Evolutionary conservation across 2,797 vertebrate genomes (phyloP), one percentile per base, ranked within the genome.

Genomic region (Dipus sagitta): DNA sequence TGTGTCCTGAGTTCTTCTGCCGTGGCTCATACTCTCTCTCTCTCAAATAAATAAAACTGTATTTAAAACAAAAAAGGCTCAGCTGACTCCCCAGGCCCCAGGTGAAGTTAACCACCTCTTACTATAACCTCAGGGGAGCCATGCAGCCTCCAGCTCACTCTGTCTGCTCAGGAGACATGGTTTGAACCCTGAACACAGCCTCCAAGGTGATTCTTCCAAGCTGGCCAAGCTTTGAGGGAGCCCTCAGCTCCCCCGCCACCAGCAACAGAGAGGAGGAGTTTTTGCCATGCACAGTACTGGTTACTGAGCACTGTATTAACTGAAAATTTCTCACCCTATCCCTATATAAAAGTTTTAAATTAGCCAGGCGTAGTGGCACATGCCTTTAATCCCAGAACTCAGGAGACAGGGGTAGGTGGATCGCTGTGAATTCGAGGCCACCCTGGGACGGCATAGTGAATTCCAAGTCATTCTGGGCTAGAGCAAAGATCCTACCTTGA

Each of bases 341-440:
- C 28, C 75, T 91, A 65, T 75, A 32, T n/a, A 74, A 79, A 77
- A 71, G 20, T 78, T 88, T 23, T 34, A 58, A 85, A 77, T 90
- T 90, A 71, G 47, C 47, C 11, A 11, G 47, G 47, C 11, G 9
- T 11, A 47, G 47, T 47, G 47, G 11, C 47, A 47, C 47, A 47
- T 47, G 47, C 8, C 47, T 47, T 47, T 47, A 47, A 47, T 47
- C 47, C 47, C 47, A 47, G 47, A 9, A 47, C 47, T 47, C 47
- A 47, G 47, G 47, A 47, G 9, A 47, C 7, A 11, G 47, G 42
- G 47, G 9, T 47, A 47, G 47, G 47, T 47, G 47, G 47, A 47
- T 47, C 9, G 6, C 47, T 47, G 47, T 47, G 47, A 47, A 10
- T 47, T 47, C 47, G 9, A 47, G 47, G 47, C 47, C 47, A 47